phyloP scores from a whole-genome alignment of 2,797 vertebrate species.

The Gadopsis marmoratus region DNA sequence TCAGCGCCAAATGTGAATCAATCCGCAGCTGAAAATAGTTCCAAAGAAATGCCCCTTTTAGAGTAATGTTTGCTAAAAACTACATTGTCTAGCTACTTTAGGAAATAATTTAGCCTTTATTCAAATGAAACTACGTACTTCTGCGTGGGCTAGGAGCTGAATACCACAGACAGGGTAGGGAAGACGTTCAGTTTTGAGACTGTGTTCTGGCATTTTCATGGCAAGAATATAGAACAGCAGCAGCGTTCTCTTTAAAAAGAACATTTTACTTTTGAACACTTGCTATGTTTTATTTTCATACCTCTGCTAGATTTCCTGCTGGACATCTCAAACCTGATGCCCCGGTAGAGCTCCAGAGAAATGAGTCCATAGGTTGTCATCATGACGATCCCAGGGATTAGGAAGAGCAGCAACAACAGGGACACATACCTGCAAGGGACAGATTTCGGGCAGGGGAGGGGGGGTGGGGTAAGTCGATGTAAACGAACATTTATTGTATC shows the following conservation, averaged over 20 bases:
- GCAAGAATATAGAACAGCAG: neutral
- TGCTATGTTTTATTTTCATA: slow-evolving; percentile 63
- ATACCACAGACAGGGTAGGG: neutral
- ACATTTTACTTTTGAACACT: neutral
- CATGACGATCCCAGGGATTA: slow-evolving; percentile 96
- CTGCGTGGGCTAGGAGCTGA: neutral
- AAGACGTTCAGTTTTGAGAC: neutral
- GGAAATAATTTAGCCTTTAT: neutral
- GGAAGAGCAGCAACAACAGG: slow-evolving; percentile 93
- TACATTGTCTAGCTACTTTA: neutral
- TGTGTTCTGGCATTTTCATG: neutral
- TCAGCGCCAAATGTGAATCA: neutral
- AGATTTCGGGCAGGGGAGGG: too few species aligned
- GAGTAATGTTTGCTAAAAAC: neutral
- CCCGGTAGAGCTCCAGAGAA: slow-evolving; percentile 95
- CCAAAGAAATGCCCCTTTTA: neutral
- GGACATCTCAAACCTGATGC: slow-evolving; percentile 91
- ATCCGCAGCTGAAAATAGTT: slow-evolving; percentile 10
- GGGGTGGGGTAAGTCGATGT: neutral
- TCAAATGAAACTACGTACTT: neutral
- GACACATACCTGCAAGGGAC: slow-evolving; percentile 90
- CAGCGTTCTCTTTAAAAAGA: neutral
- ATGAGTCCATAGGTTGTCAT: slow-evolving; percentile 95
- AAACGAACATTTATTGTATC: neutral
- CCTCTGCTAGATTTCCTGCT: slow-evolving; percentile 90